A percentile compares a stretch with the other conserved stretches of the same genome.
Conservation (phyloP, 2,113 vertebrate species). For the Dasyurus viverrinus region DNA sequence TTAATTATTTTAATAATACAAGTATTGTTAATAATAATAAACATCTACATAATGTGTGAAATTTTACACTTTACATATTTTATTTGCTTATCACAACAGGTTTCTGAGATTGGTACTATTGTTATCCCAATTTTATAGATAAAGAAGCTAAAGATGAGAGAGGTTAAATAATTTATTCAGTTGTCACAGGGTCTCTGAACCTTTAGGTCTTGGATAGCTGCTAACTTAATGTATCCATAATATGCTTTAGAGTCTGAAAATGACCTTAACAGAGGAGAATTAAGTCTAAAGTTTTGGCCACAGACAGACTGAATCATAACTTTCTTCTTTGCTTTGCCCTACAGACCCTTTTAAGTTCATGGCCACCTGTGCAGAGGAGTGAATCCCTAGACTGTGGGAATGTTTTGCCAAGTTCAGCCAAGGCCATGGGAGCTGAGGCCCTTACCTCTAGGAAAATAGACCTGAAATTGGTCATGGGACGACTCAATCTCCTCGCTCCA, state of each 20-base stretch:
- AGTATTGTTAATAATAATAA: neutral
- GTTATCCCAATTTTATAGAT: neutral
- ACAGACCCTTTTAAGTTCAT: neutral
- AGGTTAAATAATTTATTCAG: neutral
- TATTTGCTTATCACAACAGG: neutral
- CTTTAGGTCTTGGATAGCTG: neutral
- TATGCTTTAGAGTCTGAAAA: neutral
- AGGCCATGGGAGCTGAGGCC: neutral
- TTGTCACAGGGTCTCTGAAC: neutral
- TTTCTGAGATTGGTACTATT: neutral
- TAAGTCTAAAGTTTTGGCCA: neutral
- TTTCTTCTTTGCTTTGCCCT: neutral
- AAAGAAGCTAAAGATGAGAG: neutral
- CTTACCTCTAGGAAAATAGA: neutral
- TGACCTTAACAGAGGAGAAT: neutral
- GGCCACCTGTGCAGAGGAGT: constrained; percentile 1
- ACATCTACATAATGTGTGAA: neutral
- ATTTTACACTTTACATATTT: neutral
- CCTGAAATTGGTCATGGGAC: neutral
- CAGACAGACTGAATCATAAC: neutral
- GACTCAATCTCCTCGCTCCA: neutral
- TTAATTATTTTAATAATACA: neutral
- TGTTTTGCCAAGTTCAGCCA: neutral
- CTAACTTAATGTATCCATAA: neutral
- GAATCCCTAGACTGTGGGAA: neutral